Evolutionary conservation across 2,797 vertebrate genomes (phyloP).

Genomic region (Syngnathus rostellatus): DNA sequence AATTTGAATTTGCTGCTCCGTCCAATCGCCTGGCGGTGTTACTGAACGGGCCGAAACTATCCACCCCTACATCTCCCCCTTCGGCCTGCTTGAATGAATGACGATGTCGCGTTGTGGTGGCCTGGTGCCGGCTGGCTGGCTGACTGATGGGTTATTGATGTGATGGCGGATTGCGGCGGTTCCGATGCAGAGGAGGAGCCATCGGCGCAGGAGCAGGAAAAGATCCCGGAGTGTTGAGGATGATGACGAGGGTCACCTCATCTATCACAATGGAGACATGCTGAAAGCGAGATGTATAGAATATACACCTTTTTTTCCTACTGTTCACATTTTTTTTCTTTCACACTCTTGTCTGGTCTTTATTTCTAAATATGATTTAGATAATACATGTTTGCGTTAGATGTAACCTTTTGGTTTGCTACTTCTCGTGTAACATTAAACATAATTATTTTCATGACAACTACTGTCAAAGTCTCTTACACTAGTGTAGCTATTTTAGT

Average conservation of each 20-base stretch:
- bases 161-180: constrained; percentile 80
- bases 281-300: constrained; percentile 96
- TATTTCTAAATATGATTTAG: constrained; percentile 52
- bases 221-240: constrained; percentile 93
- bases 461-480: constrained; percentile 37
- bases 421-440: constrained; percentile 38
- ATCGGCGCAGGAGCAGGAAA: constrained; percentile 79
- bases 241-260: constrained; percentile 99
- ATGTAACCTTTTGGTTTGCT: constrained; percentile 39
- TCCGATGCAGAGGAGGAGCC: constrained; percentile 85
- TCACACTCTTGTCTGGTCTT: constrained; percentile 62
- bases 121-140: constrained; percentile 82
- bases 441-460: constrained; percentile 34
- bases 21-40: constrained; percentile 84
- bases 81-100: constrained; percentile 82
- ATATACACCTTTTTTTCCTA: constrained; percentile 82
- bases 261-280: constrained; percentile 98
- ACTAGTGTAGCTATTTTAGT: constrained; percentile 33
- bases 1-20: constrained; percentile 94
- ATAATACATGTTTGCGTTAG: constrained; percentile 45
- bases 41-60: constrained; percentile 90
- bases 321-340: constrained; percentile 72
- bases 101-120: constrained; percentile 79
- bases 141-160: constrained; percentile 80
- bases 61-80: constrained; percentile 78